Evolutionary conservation across 2,888 invertebrate genomes (phyloP).

Genomic region (Oegoconia quadripuncta): DNA sequence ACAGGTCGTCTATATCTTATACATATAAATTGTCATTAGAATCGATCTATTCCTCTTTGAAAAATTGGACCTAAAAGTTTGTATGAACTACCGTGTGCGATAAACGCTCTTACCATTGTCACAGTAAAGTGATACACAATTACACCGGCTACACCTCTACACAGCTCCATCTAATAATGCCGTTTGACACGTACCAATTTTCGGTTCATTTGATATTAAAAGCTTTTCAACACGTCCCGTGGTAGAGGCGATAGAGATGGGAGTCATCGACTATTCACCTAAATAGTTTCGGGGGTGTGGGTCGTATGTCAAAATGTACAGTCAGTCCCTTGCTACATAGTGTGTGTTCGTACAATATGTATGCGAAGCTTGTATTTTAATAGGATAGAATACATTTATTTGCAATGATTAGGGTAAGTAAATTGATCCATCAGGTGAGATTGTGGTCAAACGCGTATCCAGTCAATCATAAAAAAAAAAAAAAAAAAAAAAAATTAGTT

Average conservation of each 20-base stretch:
- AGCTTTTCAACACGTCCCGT: slow-evolving; percentile 58
- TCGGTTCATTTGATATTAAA: slow-evolving; percentile 78
- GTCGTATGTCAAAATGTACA: neutral
- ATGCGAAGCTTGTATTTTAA: too few relatives aligned
- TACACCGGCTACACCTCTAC: slow-evolving; percentile 22
- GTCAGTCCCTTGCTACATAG: neutral
- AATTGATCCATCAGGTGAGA: too few relatives aligned
- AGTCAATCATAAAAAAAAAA: too few relatives aligned
- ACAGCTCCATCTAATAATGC: slow-evolving; percentile 59
- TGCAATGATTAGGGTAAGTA: too few relatives aligned
- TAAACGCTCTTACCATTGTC: too few relatives aligned
- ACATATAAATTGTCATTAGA: neutral
- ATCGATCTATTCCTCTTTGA: too few relatives aligned
- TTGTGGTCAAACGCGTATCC: too few relatives aligned
- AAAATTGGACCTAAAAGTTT: too few relatives aligned
- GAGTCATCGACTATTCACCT: slow-evolving; percentile 50
- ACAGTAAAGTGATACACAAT: slow-evolving; percentile 15
- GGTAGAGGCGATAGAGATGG: slow-evolving; percentile 22
- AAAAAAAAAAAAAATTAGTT: too few relatives aligned
- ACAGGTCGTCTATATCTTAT: neutral
- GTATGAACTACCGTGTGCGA: too few relatives aligned
- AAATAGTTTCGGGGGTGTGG: slow-evolving; percentile 27
- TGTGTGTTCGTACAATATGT: too few relatives aligned
- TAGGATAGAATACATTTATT: too few relatives aligned
- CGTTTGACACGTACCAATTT: slow-evolving; percentile 76